Evolutionary conservation across 1,140 invertebrate genomes (phyloP), one percentile per base, ranked within the genome.

Genomic region (Hestina assimilis): DNA sequence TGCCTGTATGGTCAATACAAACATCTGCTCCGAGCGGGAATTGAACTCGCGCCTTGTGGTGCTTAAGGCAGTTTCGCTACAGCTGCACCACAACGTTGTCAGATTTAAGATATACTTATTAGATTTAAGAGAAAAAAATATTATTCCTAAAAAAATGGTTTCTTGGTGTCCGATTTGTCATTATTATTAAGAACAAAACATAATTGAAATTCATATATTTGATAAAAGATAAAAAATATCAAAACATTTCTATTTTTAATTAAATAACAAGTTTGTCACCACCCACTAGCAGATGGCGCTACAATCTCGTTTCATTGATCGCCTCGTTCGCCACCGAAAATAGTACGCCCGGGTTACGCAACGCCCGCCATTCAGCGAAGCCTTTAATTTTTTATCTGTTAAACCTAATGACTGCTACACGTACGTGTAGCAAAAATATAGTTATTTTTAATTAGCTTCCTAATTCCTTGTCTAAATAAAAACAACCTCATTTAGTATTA

Each of bases 321-420:
- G 63, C 54, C 17, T 15, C 56, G 51, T 28, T 50, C 12, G 38
- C 48, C 50, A 52, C 45, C 64, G 47, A 56, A 68, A 68, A 68
- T 68, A 68, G 66, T 68, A 68, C 61, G 56, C 56, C 54, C 58
- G 47, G n/a, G 55, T 68, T 68, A 68, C 66, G 66, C 61, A 64
- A 68, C 47, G 20, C 33, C 14, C 58, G 51, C 45, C 60, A 63
- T 63, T 63, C 65, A 63, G 29, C 26, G 15, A 23, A 20, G 45
- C 29, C 45, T 42, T 47, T 40, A 33, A 55, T 46, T 56, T 56
- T 56, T 56, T 40, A 48, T 50, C 46, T 50, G 12, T 26, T 17
- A 11, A 8, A 42, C 11, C 12, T 42, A 24, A 42, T 15, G 40
- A 12, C 21, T 23, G 19, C 20, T 40, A 40, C 20, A 42, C 40